Conservation (phyloP, 2,888 invertebrate genomes). For the Drosophila histrio region DNA sequence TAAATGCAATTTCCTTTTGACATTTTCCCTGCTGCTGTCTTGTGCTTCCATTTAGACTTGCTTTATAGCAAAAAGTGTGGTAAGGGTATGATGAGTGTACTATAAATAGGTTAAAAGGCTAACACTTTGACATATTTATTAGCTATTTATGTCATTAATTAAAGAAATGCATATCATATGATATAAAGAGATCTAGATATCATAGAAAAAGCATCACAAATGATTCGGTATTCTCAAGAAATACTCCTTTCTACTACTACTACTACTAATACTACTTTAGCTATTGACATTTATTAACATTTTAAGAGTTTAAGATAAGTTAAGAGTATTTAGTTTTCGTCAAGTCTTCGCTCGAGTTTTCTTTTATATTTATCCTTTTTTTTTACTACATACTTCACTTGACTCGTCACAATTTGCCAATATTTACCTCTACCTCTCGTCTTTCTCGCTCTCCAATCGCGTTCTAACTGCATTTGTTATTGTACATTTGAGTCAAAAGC, state of each 20-base stretch:
- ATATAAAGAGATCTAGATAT: too few species aligned
- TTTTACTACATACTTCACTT: constrained; percentile 48
- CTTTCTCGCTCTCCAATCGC: neutral
- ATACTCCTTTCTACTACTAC: too few species aligned
- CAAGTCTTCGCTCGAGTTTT: neutral
- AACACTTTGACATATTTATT: too few species aligned
- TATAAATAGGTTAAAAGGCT: neutral
- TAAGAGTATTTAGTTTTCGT: constrained; percentile 6
- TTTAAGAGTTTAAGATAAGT: too few species aligned
- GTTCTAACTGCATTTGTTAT: constrained; percentile 11
- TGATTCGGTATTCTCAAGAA: too few species aligned
- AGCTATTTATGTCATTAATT: too few species aligned
- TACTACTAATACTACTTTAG: too few species aligned
- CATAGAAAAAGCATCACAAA: too few species aligned
- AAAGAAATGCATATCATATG: too few species aligned
- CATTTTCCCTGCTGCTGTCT: constrained; percentile 32
- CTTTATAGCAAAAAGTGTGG: neutral
- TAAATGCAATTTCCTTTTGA: constrained; percentile 51
- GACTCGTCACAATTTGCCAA: constrained; percentile 56
- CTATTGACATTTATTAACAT: too few species aligned
- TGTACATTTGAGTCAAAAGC: constrained; percentile 59
- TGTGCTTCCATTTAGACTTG: constrained; percentile 1
- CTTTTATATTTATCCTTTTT: constrained; percentile 11
- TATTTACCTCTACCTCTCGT: constrained; percentile 41
- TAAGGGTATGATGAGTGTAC: neutral